These are phyloP conservation scores for Zaprionus bogoriensis DNA, from an alignment of 2,888 invertebrate species.

Conservation along the genomic window DNA sequence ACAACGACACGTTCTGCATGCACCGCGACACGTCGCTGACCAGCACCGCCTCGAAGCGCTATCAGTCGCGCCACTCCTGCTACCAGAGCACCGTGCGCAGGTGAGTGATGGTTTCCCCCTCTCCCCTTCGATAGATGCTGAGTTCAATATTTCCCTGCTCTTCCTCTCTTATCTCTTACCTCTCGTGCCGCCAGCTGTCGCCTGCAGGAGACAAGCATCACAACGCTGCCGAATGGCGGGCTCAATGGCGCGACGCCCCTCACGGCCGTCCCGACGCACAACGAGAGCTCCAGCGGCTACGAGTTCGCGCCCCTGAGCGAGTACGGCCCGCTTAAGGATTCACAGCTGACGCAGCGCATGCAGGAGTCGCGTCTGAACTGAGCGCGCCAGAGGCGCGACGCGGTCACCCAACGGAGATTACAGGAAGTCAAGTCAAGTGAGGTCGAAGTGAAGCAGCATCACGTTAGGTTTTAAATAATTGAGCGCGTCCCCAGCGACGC, in stretches of 20 bases:
- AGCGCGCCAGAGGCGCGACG: no score
- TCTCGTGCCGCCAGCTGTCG: constrained; percentile 68
- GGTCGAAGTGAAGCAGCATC: constrained; percentile 3
- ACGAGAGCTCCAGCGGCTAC: constrained; percentile 38
- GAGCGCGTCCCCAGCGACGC: not conserved
- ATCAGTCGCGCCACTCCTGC: constrained; percentile 80
- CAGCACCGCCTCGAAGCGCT: constrained; percentile 82
- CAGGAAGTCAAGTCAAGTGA: constrained; percentile 57
- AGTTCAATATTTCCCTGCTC: not conserved
- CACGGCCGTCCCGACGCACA: constrained; percentile 25
- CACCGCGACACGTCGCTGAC: constrained; percentile 82
- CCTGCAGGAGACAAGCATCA: constrained; percentile 80
- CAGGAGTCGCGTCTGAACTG: constrained; percentile 59
- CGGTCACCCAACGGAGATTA: constrained; percentile 51
- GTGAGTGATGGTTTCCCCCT: no score
- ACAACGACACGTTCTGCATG: constrained; percentile 80
- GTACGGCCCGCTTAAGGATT: constrained; percentile 33
- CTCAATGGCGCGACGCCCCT: constrained; percentile 37
- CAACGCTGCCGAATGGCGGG: constrained; percentile 73
- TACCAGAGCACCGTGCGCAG: constrained; percentile 82
- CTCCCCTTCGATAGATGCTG: no score
- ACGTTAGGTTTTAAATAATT: constrained; percentile 16
- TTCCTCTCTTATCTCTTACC: not conserved
- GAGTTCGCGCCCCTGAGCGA: constrained; percentile 54
- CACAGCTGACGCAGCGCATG: constrained; percentile 42